Conservation (phyloP, 2,797 vertebrate genomes). For the Crax fasciolata region DNA sequence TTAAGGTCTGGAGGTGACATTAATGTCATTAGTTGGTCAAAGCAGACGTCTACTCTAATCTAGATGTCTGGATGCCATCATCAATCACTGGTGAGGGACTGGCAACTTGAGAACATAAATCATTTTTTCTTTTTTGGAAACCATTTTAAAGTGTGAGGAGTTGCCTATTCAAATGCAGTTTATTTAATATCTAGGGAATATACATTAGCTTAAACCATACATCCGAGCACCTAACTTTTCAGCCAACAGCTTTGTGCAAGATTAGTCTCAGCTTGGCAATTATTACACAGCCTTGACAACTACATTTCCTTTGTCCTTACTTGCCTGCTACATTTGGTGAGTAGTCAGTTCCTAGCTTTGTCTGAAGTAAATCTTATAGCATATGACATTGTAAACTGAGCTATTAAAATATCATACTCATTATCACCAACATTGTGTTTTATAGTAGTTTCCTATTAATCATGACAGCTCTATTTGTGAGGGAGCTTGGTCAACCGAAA, state of each 20-base stretch:
- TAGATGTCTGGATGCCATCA: not conserved
- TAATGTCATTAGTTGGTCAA: not conserved
- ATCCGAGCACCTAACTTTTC: not conserved
- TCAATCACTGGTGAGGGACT: not conserved
- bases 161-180: not conserved
- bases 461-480: not conserved
- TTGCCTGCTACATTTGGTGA: not conserved
- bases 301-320: not conserved
- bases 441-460: conserved; percentile 4
- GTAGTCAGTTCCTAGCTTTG: not conserved
- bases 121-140: not conserved
- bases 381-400: not conserved
- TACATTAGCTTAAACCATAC: not conserved
- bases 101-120: not conserved
- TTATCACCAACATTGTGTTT: not conserved
- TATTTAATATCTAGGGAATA: not conserved
- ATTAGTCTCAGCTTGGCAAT: not conserved
- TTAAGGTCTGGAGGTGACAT: accelerated
- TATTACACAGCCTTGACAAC: not conserved
- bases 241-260: not conserved
- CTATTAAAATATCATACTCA: not conserved
- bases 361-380: not conserved
- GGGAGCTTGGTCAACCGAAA: not conserved
- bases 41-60: not conserved
- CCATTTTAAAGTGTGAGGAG: not conserved